These are phyloP conservation scores for Dryococelus australis DNA, from an alignment of 2,888 invertebrate genomes.

Conservation along the genomic window DNA sequence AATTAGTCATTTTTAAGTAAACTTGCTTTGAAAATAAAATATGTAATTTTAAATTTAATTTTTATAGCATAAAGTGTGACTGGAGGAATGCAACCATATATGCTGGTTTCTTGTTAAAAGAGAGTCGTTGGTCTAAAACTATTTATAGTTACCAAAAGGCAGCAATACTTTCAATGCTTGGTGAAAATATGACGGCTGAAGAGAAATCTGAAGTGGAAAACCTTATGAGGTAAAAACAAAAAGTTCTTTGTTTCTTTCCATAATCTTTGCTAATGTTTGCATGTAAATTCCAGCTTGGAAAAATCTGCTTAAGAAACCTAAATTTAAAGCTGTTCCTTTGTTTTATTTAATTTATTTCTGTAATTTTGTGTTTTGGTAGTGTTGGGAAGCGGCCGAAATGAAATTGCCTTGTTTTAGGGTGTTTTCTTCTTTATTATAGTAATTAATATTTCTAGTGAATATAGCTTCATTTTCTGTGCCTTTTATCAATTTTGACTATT, in stretches of 20 bases:
- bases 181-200: conserved; percentile 61
- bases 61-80: conserved; percentile 69
- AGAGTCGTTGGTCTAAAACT: conserved; percentile 91
- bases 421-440: too few relatives aligned
- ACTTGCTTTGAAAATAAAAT: background rate
- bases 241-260: conserved; percentile 28
- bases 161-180: conserved; percentile 78
- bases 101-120: conserved; percentile 73
- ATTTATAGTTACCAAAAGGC: conserved; percentile 92
- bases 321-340: too few relatives aligned
- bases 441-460: too few relatives aligned
- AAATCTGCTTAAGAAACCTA: too few relatives aligned
- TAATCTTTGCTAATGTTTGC: conserved; percentile 35
- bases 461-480: too few relatives aligned
- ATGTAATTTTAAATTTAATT: background rate
- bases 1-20: too few relatives aligned
- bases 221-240: conserved; percentile 70
- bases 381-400: too few relatives aligned
- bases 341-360: too few relatives aligned
- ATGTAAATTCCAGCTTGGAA: background rate
- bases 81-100: conserved; percentile 81
- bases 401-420: too few relatives aligned
- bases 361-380: too few relatives aligned
- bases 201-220: conserved; percentile 67
- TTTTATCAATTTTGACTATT: too few relatives aligned